These are phyloP conservation scores for Emys orbicularis DNA, from an alignment of 2,797 vertebrate species.

Conservation along the genomic window DNA sequence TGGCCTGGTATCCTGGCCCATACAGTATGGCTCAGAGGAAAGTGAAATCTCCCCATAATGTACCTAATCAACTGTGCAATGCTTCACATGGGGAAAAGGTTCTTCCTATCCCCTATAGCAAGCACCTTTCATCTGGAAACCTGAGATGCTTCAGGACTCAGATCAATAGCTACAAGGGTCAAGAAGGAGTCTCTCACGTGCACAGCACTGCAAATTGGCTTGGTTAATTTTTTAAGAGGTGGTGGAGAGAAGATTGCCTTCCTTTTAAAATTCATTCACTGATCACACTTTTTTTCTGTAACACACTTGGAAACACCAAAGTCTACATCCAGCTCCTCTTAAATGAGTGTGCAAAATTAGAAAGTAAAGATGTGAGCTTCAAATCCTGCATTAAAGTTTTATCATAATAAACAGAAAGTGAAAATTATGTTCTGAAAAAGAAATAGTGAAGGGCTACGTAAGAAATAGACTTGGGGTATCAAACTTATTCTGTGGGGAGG, in stretches of 20 bases:
- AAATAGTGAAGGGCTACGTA: background rate
- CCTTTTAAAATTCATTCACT: background rate
- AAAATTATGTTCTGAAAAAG: background rate
- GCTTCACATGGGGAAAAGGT: background rate
- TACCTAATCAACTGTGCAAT: background rate
- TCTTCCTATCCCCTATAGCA: background rate
- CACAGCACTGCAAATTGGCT: background rate
- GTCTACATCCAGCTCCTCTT: background rate
- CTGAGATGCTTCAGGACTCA: background rate
- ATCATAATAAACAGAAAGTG: background rate
- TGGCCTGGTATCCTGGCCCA: fast-evolving
- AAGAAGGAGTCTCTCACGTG: background rate
- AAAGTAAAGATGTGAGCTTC: background rate
- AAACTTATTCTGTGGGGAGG: background rate
- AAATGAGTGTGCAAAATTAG: background rate
- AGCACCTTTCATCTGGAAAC: background rate
- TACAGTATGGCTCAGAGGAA: fast-evolving
- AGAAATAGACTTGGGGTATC: background rate
- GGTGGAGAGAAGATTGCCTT: background rate
- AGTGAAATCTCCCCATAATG: background rate
- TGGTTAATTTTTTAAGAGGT: background rate
- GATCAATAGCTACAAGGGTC: background rate
- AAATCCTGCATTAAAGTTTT: background rate
- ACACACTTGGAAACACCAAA: background rate
- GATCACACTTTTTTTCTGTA: background rate